Evolutionary conservation across 2,113 vertebrate genomes (phyloP).

Genomic region (Passer domesticus): DNA sequence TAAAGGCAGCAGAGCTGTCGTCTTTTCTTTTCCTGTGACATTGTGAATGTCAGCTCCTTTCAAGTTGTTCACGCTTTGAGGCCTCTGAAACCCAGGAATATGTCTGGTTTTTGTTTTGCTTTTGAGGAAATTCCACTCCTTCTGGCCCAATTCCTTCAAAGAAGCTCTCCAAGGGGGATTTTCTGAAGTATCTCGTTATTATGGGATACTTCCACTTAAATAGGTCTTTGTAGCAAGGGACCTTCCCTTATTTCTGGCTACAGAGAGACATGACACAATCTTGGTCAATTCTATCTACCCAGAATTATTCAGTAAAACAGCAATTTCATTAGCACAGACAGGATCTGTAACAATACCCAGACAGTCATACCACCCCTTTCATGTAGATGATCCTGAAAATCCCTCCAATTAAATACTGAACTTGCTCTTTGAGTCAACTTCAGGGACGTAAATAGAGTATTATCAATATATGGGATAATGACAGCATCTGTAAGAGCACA

Average conservation of each 20-base stretch:
- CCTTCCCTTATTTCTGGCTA: not conserved
- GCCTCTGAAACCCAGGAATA: not conserved
- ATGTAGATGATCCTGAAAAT: not conserved
- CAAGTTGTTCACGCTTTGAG: not conserved
- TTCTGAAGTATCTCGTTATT: not conserved
- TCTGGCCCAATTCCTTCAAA: not conserved
- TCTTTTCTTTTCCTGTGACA: not conserved
- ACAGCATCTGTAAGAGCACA: not conserved
- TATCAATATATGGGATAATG: not conserved
- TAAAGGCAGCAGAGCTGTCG: not conserved
- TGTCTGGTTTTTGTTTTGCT: not conserved
- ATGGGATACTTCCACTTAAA: not conserved
- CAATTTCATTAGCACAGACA: not conserved
- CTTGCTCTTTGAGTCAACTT: not conserved
- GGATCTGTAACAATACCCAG: not conserved
- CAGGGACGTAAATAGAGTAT: not conserved
- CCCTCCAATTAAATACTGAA: not conserved
- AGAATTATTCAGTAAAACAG: not conserved
- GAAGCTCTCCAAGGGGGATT: not conserved
- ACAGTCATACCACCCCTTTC: not conserved
- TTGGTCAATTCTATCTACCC: not conserved
- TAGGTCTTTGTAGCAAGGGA: not conserved
- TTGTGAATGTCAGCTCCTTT: slow-evolving; percentile 28
- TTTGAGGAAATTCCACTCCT: slow-evolving; percentile 26
- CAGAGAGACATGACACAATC: not conserved